These are phyloP conservation scores for Caerostris darwini DNA, from an alignment of 1,140 invertebrate genomes.

Conservation along the genomic window DNA sequence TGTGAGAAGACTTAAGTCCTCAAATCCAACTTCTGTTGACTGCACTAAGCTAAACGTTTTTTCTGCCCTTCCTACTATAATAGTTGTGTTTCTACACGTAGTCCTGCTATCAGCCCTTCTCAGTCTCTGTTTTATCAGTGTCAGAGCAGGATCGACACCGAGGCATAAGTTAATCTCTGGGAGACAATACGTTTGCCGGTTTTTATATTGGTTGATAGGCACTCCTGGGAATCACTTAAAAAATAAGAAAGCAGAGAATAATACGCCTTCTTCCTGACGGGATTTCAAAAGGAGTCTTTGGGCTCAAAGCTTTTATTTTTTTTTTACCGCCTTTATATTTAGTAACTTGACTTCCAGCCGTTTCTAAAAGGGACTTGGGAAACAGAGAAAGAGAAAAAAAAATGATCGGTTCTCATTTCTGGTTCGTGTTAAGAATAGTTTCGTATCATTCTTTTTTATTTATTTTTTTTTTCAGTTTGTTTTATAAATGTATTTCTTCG, in stretches of 20 bases:
- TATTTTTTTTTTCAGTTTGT: too few species aligned
- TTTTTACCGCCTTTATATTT: background rate
- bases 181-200: slow-evolving; percentile 56
- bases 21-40: slow-evolving; percentile 20
- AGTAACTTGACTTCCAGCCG: slow-evolving; percentile 1
- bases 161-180: slow-evolving; percentile 67
- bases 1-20: slow-evolving; percentile 19
- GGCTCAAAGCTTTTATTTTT: slow-evolving; percentile 2
- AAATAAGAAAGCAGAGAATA: slow-evolving; percentile 8
- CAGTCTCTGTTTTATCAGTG: slow-evolving; percentile 66
- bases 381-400: background rate
- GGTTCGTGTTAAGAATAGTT: background rate
- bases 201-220: slow-evolving; percentile 44
- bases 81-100: slow-evolving; percentile 43
- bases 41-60: slow-evolving; percentile 44
- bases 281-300: slow-evolving; percentile 36
- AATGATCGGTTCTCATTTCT: background rate
- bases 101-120: slow-evolving; percentile 8
- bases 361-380: background rate
- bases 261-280: background rate
- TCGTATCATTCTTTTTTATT: background rate
- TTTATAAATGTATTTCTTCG: too few species aligned
- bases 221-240: slow-evolving; percentile 61
- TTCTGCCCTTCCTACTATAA: slow-evolving; percentile 26
- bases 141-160: slow-evolving; percentile 59